Base-by-base conservation (phyloP, 2,113 vertebrate genomes). In the Hypanus sabinus region DNA sequence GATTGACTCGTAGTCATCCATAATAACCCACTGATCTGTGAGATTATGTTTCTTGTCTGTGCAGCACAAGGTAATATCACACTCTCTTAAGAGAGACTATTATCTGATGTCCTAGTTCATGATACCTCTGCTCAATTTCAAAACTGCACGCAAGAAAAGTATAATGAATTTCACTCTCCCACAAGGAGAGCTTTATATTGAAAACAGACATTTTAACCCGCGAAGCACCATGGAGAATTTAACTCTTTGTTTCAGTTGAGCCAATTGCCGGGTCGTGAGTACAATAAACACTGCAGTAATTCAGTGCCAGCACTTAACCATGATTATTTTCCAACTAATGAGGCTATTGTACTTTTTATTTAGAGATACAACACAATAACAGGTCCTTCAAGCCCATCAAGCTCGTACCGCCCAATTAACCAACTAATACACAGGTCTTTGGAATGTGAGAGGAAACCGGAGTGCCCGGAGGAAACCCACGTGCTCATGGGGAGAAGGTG, bases 31-130 rank as follows among this genome's bases (percentile, higher is more conserved):
- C 46, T 60, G 81, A 60, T 85, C 81, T 85, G 81, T 60, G 46
- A 57, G 46, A 60, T 30, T 85, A 57, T 55, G 20, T 38, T 83
- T 55, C 46, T 11, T 83, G 38, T 55, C 80, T 10, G 46, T 30
- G 24, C 46, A 30, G 81, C 24, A 30, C 57, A 12, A 27, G 55
- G 55, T 85, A 85, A 85, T 85, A 57, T 85, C 55, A 60, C 81
- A 85, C 81, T 85, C 46, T 85, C 81, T 55, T 85, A 85, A 85
- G 24, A 57, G 55, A 60, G 81, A 85, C 81, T 85, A 85, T 85
- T 85, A 85, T 85, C 81, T 60, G 81, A 85, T 57, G 24, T 85
- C 24, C 55, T 14, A 85, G 81, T 85, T 85, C 81, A 85, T 85
- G 81, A 30, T 85, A 27, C 46, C 81, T 24, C 81, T 85, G 81